Percentiles rank a stretch among this genome's conserved stretches.
Evolutionary conservation across 37 sponge, comb jelly and placozoan species (phyloP).

Genomic region (Hexactinellida sp.): DNA sequence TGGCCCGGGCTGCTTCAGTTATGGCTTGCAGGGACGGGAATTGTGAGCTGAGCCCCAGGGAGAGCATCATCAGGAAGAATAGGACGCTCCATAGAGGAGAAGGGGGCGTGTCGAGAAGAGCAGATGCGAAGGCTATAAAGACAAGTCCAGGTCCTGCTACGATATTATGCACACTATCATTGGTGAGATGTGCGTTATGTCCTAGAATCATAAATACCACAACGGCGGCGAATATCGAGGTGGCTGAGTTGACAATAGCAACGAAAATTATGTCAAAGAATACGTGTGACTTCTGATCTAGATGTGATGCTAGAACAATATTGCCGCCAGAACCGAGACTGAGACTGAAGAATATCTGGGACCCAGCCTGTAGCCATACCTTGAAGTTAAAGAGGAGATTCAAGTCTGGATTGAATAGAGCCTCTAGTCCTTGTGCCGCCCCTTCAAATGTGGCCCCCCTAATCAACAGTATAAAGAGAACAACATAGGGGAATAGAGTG

Average conservation of each 20-base stretch:
- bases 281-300: constrained; percentile 40
- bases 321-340: constrained; percentile 74
- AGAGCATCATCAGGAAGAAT: constrained; percentile 87
- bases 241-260: constrained; percentile 59
- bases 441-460: constrained; percentile 88
- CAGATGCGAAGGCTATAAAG: constrained; percentile 75
- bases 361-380: constrained; percentile 89
- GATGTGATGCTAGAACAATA: constrained; percentile 80
- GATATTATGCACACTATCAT: constrained; percentile 22
- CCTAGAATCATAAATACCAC: constrained; percentile 83
- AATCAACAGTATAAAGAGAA: constrained; percentile 75
- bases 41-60: constrained; percentile 79
- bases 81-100: constrained; percentile 84
- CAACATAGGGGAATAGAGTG: constrained; percentile 74
- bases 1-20: constrained; percentile 52
- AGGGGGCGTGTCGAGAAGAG: constrained; percentile 48
- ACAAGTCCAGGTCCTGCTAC: constrained; percentile 78
- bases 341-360: constrained; percentile 94
- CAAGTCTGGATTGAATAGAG: constrained; percentile 53
- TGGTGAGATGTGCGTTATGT: constrained; percentile 36
- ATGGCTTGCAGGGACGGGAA: constrained; percentile 76
- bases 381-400: constrained; percentile 35
- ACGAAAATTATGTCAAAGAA: constrained; percentile 62
- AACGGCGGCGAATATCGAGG: constrained; percentile 74
- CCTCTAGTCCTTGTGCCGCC: constrained; percentile 69